phyloP scores from a whole-genome alignment of 1,140 invertebrate species.

The Macrotrachela quadricornifera region DNA sequence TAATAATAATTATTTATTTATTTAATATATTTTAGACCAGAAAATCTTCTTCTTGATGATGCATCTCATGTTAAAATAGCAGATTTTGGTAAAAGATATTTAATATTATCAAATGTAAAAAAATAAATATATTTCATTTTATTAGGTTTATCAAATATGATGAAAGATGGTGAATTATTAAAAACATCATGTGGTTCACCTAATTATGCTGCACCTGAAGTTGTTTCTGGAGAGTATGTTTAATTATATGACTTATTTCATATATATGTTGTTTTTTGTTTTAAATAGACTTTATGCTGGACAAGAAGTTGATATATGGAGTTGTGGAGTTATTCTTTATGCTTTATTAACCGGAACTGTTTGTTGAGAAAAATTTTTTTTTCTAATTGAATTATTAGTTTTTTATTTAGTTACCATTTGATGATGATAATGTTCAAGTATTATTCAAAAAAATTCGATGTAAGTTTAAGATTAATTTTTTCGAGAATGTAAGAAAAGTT shows the following conservation, averaged over 20 bases:
- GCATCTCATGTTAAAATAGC: conserved; percentile 97
- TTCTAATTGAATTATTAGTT: neutral
- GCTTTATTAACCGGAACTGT: conserved; percentile 82
- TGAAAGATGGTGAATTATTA: conserved; percentile 98
- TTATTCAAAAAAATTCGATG: conserved; percentile 95
- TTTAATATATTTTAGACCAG: conserved; percentile 41
- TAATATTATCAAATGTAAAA: too few relatives aligned
- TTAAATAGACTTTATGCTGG: conserved; percentile 58
- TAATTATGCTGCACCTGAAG: conserved; percentile 97
- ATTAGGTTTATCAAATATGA: conserved; percentile 85
- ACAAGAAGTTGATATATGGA: conserved; percentile 94
- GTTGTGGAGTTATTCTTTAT: conserved; percentile 94
- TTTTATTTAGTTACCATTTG: conserved; percentile 55
- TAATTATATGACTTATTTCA: neutral
- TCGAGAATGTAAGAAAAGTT: conserved; percentile 2
- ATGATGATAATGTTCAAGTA: conserved; percentile 91
- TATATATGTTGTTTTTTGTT: neutral
- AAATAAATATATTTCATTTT: too few relatives aligned
- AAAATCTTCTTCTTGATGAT: conserved; percentile 86
- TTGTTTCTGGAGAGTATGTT: conserved; percentile 75
- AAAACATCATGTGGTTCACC: conserved; percentile 94
- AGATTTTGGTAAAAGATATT: conserved; percentile 53
- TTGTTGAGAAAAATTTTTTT: conserved; percentile 12
- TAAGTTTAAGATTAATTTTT: conserved; percentile 26
- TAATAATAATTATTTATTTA: neutral